Percentiles rank a stretch among this genome's conserved stretches.
Conservation (phyloP, 2,888 invertebrate species). For the Allacma fusca region DNA sequence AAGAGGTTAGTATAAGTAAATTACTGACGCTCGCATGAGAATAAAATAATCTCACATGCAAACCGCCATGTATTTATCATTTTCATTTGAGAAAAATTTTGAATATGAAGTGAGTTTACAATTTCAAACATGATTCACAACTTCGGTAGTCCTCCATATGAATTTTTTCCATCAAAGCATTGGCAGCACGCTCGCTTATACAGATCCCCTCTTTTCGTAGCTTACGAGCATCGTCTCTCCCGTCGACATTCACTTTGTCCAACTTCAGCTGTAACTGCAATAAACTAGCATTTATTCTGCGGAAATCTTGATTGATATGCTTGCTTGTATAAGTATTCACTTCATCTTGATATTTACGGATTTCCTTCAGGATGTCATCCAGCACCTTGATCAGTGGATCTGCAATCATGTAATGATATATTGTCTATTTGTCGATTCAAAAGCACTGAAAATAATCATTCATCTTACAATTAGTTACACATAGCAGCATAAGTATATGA, state of each 20-base stretch:
- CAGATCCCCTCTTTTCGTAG: not conserved
- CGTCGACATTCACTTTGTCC: not conserved
- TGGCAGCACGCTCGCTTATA: not conserved
- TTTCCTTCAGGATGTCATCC: not conserved
- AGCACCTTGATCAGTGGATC: not conserved
- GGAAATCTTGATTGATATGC: constrained; percentile 13
- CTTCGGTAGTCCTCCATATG: not conserved
- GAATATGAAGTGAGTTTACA: no score
- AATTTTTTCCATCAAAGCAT: not conserved
- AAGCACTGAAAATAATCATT: no score
- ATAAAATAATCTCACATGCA: no score
- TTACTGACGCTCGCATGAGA: no score
- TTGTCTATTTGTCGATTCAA: no score
- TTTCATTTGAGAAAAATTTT: no score
- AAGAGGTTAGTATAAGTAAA: no score
- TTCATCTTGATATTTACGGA: not conserved
- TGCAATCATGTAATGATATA: no score
- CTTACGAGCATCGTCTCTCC: not conserved
- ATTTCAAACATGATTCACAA: not conserved
- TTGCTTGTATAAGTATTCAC: not conserved
- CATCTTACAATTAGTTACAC: no score
- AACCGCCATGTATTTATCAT: no score
- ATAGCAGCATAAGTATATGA: no score
- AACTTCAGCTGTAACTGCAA: not conserved
- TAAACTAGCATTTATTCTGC: not conserved